These are phyloP conservation scores for Hephaestus fuliginosus DNA, from an alignment of 2,797 vertebrate genomes.

Conservation along the genomic window DNA sequence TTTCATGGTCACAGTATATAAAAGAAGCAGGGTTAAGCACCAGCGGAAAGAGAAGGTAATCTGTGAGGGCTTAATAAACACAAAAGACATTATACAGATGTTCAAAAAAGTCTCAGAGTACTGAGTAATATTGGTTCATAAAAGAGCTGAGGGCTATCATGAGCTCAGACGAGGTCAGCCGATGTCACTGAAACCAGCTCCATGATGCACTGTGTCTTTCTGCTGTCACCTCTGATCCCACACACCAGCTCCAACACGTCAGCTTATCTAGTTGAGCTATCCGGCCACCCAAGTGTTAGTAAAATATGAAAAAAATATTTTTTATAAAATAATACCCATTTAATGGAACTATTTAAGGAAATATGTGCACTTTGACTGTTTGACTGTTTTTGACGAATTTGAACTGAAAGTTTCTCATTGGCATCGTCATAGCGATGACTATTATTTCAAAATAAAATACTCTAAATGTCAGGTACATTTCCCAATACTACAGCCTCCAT, in stretches of 20 bases:
- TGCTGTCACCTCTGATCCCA: neutral
- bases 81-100: slow-evolving; percentile 71
- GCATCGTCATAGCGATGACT: neutral
- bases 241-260: neutral
- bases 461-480: neutral
- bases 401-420: neutral
- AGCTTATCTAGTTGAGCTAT: too few species aligned
- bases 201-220: slow-evolving; percentile 5
- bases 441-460: neutral
- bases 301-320: too few species aligned
- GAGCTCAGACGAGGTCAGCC: slow-evolving; percentile 31
- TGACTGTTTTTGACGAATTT: neutral
- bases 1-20: slow-evolving; percentile 79
- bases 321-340: too few species aligned
- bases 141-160: slow-evolving; percentile 53
- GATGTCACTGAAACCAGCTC: slow-evolving; percentile 21
- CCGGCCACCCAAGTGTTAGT: too few species aligned
- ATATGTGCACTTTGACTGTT: too few species aligned
- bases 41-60: slow-evolving; percentile 61
- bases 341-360: too few species aligned
- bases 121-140: slow-evolving; percentile 54
- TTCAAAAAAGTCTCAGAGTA: slow-evolving; percentile 54
- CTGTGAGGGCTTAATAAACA: slow-evolving; percentile 71
- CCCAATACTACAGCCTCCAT: neutral
- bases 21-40: slow-evolving; percentile 76